Evolutionary conservation across 2,113 vertebrate species (phyloP), one percentile per base, ranked within the genome.

Genomic region (Calyptomena viridis): DNA sequence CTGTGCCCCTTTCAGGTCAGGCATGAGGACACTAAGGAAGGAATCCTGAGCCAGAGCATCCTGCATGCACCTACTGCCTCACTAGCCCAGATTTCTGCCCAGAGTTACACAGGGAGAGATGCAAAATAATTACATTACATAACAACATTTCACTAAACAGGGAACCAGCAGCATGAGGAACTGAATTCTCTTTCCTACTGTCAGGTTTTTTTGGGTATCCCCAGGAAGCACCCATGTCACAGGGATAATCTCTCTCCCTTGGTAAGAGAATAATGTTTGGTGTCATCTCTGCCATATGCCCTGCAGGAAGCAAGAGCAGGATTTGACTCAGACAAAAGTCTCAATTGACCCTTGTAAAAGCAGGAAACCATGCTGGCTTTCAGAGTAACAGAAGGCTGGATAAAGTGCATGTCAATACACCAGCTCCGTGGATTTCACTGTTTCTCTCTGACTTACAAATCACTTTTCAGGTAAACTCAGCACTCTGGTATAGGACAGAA

Each of bases 261-360:
- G 69, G n/a, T 82, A 82, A 91, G 73, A 91, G 69, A 89, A 62
- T 66, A n/a, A 69, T 69, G 63, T 90, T 95, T 3, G 5, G 74
- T 95, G 84, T 91, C 74, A 73, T 69, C 63, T 85, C 87, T 93
- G 80, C 91, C 27, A 1, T 73, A n/a, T 22, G 23, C 81, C 84
- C 59, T 91, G 66, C 69, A 91, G 91, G 77, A 95, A 87, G 78
- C 81, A 84, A 78, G 69, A 87, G 52, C 44, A 76, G 86, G 73
- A 73, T 78, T 95, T 89, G 88, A 64, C 86, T 93, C 76, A 68
- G 73, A 84, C 93, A 75, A 92, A 94, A 95, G 91, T 92, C 76
- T 93, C 56, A 90, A 75, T 81, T 81, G 92, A 96, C 85, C 90
- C 92, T 81, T 90, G 66, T 88, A 89, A 96, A 89, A 89, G 85